A percentile compares a stretch with the other conserved stretches of the same genome.
Evolutionary conservation across 2,797 vertebrate genomes (phyloP).

Genomic region (Serranus cabrilla): DNA sequence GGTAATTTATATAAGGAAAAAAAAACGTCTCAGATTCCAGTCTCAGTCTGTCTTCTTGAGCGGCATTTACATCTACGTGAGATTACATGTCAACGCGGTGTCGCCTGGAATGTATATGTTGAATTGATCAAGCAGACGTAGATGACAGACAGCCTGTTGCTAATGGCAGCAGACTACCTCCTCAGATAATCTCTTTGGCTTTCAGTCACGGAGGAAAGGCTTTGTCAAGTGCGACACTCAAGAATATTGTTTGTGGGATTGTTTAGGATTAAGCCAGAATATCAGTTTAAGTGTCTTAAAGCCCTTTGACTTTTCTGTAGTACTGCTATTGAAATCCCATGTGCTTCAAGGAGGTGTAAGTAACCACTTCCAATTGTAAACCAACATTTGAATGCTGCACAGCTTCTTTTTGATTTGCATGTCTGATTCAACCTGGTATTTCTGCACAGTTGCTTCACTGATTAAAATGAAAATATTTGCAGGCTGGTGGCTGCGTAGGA

Average conservation of each 20-base stretch:
- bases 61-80: slow-evolving; percentile 34
- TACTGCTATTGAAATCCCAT: slow-evolving; percentile 5
- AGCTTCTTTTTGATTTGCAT: too few species aligned
- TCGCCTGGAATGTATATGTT: slow-evolving; percentile 33
- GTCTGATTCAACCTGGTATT: too few species aligned
- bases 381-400: too few species aligned
- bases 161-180: slow-evolving; percentile 27
- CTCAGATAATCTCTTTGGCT: slow-evolving; percentile 47
- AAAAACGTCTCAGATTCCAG: slow-evolving; percentile 30
- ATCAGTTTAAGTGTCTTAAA: slow-evolving; percentile 31
- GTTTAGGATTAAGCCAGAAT: slow-evolving; percentile 38
- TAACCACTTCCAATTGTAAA: background rate
- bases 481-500: too few species aligned
- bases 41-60: slow-evolving; percentile 51
- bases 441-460: too few species aligned
- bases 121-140: slow-evolving; percentile 43
- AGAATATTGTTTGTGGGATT: slow-evolving; percentile 52
- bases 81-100: slow-evolving; percentile 47
- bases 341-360: slow-evolving; percentile 24
- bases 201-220: slow-evolving; percentile 23
- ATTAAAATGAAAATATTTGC: too few species aligned
- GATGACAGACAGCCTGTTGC: slow-evolving; percentile 41
- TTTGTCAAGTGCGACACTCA: slow-evolving; percentile 44
- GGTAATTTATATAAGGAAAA: slow-evolving; percentile 62
- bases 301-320: slow-evolving; percentile 34